phyloP scores from a whole-genome alignment of 35 echinoderm and acorn worm species.

The Amphiura filiformis region DNA sequence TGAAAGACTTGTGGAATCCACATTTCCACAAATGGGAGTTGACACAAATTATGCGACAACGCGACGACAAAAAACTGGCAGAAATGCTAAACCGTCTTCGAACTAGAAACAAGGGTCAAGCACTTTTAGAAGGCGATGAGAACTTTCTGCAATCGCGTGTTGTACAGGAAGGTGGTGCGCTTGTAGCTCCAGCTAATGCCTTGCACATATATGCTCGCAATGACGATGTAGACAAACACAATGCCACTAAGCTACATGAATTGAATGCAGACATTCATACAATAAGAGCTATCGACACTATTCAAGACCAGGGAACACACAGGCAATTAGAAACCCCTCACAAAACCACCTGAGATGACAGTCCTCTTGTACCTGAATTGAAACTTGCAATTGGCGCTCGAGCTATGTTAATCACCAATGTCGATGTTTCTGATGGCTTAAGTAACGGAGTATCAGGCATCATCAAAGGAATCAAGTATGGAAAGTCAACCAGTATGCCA shows the following conservation, averaged over 20 bases:
- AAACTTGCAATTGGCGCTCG: constrained; percentile 37
- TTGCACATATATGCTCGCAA: constrained; percentile 60
- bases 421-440: constrained; percentile 39
- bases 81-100: constrained; percentile 60
- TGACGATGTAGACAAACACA: constrained; percentile 38
- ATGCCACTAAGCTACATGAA: constrained; percentile 19
- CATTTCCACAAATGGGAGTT: constrained; percentile 45
- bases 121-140: constrained; percentile 27
- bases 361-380: background rate
- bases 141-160: constrained; percentile 20
- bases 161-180: background rate
- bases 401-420: constrained; percentile 41
- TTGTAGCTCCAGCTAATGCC: constrained; percentile 27
- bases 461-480: constrained; percentile 12
- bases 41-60: constrained; percentile 79
- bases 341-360: background rate
- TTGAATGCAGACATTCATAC: constrained; percentile 31
- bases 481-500: background rate
- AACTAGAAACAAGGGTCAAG: constrained; percentile 17
- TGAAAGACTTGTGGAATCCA: constrained; percentile 38
- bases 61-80: constrained; percentile 69
- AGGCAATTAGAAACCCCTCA: background rate
- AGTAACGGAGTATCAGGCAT: constrained; percentile 43
- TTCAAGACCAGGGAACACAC: background rate
- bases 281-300: constrained; percentile 25